Percentiles rank a stretch among this genome's conserved stretches.
These are phyloP conservation scores for Lamellibrachia columna DNA, from an alignment of 2,888 invertebrate species.

Conservation along the genomic window DNA sequence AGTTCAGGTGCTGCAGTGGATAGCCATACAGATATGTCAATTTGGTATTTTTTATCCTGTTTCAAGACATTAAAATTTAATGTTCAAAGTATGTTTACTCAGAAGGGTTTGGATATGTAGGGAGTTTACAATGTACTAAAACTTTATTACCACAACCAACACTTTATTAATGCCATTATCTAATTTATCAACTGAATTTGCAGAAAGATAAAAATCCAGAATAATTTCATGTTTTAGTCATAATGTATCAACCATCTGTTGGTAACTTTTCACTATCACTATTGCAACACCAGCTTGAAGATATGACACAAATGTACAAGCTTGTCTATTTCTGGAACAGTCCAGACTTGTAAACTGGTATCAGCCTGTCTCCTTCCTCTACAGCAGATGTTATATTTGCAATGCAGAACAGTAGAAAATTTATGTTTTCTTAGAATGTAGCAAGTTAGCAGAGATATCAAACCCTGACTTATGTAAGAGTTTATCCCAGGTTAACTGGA, in stretches of 20 bases:
- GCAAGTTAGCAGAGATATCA: not conserved
- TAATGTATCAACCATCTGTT: not conserved
- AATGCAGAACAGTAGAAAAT: not conserved
- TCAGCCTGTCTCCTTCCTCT: not conserved
- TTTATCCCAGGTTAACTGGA: conserved; percentile 10
- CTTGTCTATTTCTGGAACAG: not conserved
- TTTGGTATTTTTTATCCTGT: not conserved
- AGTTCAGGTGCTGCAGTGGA: not conserved
- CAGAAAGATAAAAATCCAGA: no score
- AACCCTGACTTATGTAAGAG: not conserved
- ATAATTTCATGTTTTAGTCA: not conserved
- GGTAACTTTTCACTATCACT: not conserved
- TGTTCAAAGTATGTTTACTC: not conserved
- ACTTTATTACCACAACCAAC: no score
- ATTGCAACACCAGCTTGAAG: not conserved
- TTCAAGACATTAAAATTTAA: not conserved
- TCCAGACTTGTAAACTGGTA: not conserved
- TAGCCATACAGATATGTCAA: not conserved
- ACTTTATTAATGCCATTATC: no score
- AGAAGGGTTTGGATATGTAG: not conserved
- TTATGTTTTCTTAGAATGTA: not conserved
- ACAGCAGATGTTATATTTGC: not conserved
- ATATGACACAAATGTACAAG: not conserved
- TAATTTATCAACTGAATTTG: no score
- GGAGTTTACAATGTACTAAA: no score